phyloP scores from a whole-genome alignment of 2,888 invertebrate species.

The Sminthurinus aureus region DNA sequence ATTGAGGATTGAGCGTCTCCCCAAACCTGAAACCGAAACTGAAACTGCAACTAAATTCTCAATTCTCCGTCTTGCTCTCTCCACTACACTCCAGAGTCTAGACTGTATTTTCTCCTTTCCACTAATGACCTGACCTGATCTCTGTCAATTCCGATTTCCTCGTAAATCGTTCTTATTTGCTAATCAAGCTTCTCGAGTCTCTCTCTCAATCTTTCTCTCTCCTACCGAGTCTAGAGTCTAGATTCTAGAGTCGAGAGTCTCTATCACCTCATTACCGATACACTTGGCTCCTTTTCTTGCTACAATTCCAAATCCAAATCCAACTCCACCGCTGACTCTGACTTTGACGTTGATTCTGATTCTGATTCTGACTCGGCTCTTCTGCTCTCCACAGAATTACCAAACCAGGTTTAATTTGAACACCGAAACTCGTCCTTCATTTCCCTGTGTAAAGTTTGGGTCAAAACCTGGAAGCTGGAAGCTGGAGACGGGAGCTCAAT shows the following conservation, averaged over 20 bases:
- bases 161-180: slow-evolving; percentile 40
- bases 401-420: background rate
- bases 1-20: too few relatives aligned
- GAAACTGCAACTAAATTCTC: too few relatives aligned
- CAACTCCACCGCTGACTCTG: too few relatives aligned
- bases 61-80: background rate
- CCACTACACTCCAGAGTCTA: background rate
- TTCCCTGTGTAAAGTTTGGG: background rate
- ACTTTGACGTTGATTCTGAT: too few relatives aligned
- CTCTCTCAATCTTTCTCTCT: slow-evolving; percentile 13
- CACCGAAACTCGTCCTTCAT: background rate
- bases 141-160: slow-evolving; percentile 46
- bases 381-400: background rate
- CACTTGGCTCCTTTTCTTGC: background rate
- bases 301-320: background rate
- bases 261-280: background rate
- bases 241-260: too few relatives aligned
- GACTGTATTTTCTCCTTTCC: slow-evolving; percentile 20
- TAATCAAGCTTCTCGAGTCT: slow-evolving; percentile 18
- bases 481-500: background rate
- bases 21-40: too few relatives aligned
- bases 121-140: slow-evolving; percentile 49
- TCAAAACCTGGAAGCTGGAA: background rate
- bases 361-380: background rate
- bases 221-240: background rate